Evolutionary conservation across 2,797 vertebrate species (phyloP).

Genomic region (Myotis pilosus): DNA sequence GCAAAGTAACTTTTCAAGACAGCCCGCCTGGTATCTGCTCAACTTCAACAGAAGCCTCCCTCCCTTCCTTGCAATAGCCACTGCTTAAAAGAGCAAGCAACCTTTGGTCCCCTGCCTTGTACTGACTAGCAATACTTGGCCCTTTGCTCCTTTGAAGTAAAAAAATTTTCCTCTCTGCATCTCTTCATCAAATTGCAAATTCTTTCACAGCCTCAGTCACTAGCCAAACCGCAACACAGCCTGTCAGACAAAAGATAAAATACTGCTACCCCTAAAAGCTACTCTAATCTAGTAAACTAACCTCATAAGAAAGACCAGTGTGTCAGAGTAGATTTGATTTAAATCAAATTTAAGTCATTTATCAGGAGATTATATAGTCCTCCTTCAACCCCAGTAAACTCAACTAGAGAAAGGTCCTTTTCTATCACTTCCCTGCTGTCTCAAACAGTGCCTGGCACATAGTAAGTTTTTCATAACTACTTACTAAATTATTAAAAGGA

Average conservation of each 20-base stretch:
- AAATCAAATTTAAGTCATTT: constrained; percentile 14
- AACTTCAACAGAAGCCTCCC: too few relatives aligned
- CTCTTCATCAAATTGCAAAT: too few relatives aligned
- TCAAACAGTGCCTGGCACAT: background rate
- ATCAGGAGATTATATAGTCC: background rate
- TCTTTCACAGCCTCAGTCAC: too few relatives aligned
- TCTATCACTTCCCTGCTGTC: background rate
- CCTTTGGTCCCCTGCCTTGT: too few relatives aligned
- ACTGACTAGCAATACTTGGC: too few relatives aligned
- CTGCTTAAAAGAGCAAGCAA: too few relatives aligned
- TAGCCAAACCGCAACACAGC: background rate
- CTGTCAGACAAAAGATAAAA: background rate
- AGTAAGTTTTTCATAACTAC: background rate
- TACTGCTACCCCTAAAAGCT: background rate
- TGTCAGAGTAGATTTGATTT: constrained; percentile 27
- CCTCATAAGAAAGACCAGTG: background rate
- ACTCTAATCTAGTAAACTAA: background rate
- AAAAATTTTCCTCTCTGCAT: too few relatives aligned
- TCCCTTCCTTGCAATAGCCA: too few relatives aligned
- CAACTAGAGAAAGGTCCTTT: background rate
- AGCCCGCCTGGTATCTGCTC: too few relatives aligned
- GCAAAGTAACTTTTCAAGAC: too few relatives aligned
- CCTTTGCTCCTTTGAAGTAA: too few relatives aligned
- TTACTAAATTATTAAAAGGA: constrained; percentile 41
- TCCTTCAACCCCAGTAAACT: background rate